Evolutionary conservation across 1,140 invertebrate genomes (phyloP), one percentile per base, ranked within the genome.

Genomic region (Solen grandis): DNA sequence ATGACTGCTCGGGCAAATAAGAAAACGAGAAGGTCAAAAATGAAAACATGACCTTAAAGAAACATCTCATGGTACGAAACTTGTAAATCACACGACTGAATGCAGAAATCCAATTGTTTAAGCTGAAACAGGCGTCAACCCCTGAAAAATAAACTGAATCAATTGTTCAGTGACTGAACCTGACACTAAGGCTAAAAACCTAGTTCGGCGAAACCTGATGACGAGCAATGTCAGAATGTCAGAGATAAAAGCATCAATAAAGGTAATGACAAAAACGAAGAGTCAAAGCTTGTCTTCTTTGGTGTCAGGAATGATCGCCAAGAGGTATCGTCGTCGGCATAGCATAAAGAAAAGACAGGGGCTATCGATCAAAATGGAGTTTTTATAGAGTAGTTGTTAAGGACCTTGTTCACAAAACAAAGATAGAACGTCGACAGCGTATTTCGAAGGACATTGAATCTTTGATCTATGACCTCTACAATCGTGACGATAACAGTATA

Each of bases 21-120:
- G 1, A 54, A 31, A 33, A 52, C 50, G 29, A 31, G 57, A 16
- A 70, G 52, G 36, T 19, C 2, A 55, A 70, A 33, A 10, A 57
- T 57, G 54, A 27, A 55, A 70, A 22, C 13, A 27, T 55, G 10
- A 70, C 22, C 22, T 33, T 31, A 70, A 70, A 25, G 57, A 38
- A 13, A 70, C 35, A 57, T 29, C 31, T 31, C 54, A 70, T 36
- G 57, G 41, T 55, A 70, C n/a, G 65, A 68, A 70, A 13, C 31
- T 70, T 55, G 27, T n/a, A 70, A 16, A 46, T 29, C 46, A 33
- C 36, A 55, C 35, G 1, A 1, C 54, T 55, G 46, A 70, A 38
- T 35, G n/a, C 50, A 1, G 27, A 70, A 19, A 10, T 70, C 29
- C 33, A 13, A 4, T 1, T 33, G 3, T 55, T 52, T 4, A 25